These are phyloP conservation scores for Oophaga pumilio DNA, from an alignment of 2,113 vertebrate genomes.

Conservation along the genomic window DNA sequence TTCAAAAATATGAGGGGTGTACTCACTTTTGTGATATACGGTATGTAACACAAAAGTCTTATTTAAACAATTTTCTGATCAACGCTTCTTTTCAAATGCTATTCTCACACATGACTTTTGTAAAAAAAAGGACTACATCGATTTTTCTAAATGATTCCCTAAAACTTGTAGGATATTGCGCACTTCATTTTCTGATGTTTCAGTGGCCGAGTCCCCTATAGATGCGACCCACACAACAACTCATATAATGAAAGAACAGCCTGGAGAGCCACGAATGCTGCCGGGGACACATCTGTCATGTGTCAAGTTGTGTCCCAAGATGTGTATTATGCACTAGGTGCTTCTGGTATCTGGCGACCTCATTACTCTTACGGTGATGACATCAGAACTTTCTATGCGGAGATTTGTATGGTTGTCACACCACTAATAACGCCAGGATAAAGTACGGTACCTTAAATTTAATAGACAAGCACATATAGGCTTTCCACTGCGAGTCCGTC, in stretches of 20 bases:
- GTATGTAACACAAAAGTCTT: no score
- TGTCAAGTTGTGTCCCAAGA: neutral
- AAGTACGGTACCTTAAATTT: constrained; percentile 20
- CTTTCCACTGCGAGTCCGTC: neutral
- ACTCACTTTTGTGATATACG: no score
- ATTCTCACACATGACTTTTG: neutral
- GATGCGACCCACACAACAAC: neutral
- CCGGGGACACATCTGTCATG: constrained; percentile 18
- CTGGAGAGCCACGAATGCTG: neutral
- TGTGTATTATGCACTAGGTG: constrained; percentile 17
- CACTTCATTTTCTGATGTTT: neutral
- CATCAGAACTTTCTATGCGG: constrained; percentile 40
- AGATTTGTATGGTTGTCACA: constrained; percentile 15
- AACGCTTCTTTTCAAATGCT: neutral
- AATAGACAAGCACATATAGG: constrained; percentile 2
- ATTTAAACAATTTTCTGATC: no score
- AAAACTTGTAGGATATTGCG: neutral
- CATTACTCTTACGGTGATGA: constrained; percentile 40
- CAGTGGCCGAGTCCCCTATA: neutral
- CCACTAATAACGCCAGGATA: constrained; percentile 2
- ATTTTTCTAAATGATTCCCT: neutral
- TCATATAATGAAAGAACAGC: neutral
- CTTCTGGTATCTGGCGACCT: constrained; percentile 28
- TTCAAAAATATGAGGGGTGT: no score
- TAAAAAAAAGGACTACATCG: neutral